A percentile compares a stretch with the other conserved stretches of the same genome.
Conservation (phyloP, 2,797 vertebrate genomes). For the Helostoma temminkii region DNA sequence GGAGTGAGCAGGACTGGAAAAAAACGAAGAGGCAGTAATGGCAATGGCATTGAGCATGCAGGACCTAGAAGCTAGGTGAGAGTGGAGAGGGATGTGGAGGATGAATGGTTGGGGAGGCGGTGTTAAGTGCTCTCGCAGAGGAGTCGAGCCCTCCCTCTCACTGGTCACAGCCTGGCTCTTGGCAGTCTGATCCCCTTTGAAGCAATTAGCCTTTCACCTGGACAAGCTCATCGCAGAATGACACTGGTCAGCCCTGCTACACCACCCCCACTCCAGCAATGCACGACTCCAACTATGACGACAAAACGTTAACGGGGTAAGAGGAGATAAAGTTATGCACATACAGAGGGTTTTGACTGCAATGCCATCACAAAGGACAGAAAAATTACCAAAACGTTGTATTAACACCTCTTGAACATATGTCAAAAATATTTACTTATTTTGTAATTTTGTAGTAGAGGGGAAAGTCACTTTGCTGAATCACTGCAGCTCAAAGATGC, state of each 20-base stretch:
- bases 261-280: conserved; percentile 14
- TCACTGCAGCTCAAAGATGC: not conserved
- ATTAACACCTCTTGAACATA: too few relatives aligned
- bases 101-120: conserved; percentile 61
- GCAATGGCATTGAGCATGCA: conserved; percentile 75
- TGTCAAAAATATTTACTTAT: too few relatives aligned
- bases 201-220: conserved; percentile 94
- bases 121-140: conserved; percentile 82
- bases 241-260: conserved; percentile 35
- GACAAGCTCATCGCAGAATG: conserved; percentile 83
- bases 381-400: not conserved
- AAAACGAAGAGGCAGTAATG: conserved; percentile 58
- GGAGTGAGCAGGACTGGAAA: conserved; percentile 28
- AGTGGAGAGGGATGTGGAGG: conserved; percentile 54
- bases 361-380: not conserved
- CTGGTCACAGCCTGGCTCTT: conserved; percentile 71
- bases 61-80: conserved; percentile 67
- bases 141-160: conserved; percentile 75
- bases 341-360: not conserved
- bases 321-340: conserved; percentile 12
- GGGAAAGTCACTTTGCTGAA: not conserved
- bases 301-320: conserved; percentile 5
- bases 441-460: not conserved
- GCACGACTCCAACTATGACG: conserved; percentile 43
- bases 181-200: conserved; percentile 85